Evolutionary conservation across 1,140 invertebrate species (phyloP).

Genomic region (Drosophila erecta): DNA sequence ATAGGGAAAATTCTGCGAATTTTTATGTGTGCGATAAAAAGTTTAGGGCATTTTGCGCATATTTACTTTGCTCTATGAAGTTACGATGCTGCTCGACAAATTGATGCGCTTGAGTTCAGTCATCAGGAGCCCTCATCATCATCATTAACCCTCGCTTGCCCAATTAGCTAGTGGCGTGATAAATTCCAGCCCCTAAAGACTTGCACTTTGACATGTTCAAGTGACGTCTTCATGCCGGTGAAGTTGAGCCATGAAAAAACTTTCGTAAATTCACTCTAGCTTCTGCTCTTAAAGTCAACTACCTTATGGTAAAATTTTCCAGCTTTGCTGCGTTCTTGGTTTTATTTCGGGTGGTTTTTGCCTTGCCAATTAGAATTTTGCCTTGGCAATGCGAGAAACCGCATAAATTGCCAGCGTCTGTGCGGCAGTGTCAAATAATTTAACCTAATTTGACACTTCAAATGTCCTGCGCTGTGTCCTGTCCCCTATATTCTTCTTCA

Average conservation of each 20-base stretch:
- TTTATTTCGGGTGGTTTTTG: conserved; percentile 3
- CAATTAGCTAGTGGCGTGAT: conserved; percentile 28
- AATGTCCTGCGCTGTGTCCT: conserved; percentile 48
- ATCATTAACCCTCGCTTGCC: conserved; percentile 43
- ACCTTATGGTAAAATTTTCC: conserved; percentile 55
- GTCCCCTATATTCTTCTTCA: not conserved
- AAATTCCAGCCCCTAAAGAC: conserved; percentile 11
- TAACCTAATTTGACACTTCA: conserved; percentile 84
- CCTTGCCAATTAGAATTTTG: conserved; percentile 70
- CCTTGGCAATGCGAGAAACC: conserved; percentile 35
- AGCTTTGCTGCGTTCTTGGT: conserved; percentile 5
- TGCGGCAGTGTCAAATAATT: conserved; percentile 79
- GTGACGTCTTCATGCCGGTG: conserved; percentile 22
- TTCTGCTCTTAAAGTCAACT: conserved; percentile 59
- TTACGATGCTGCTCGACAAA: conserved; percentile 33
- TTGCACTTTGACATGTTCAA: conserved; percentile 55
- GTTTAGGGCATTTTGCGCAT: conserved; percentile 28
- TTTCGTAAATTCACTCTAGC: conserved; percentile 58
- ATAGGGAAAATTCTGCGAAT: conserved; percentile 10
- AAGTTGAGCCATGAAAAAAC: conserved; percentile 43
- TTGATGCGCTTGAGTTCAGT: conserved; percentile 16
- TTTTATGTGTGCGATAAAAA: conserved; percentile 45
- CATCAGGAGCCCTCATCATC: conserved; percentile 10
- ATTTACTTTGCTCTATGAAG: conserved; percentile 7
- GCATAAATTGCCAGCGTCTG: conserved; percentile 68